Evolutionary conservation across 1,140 invertebrate genomes (phyloP), one percentile per base, ranked within the genome.

Genomic region (Mamestra configurata): DNA sequence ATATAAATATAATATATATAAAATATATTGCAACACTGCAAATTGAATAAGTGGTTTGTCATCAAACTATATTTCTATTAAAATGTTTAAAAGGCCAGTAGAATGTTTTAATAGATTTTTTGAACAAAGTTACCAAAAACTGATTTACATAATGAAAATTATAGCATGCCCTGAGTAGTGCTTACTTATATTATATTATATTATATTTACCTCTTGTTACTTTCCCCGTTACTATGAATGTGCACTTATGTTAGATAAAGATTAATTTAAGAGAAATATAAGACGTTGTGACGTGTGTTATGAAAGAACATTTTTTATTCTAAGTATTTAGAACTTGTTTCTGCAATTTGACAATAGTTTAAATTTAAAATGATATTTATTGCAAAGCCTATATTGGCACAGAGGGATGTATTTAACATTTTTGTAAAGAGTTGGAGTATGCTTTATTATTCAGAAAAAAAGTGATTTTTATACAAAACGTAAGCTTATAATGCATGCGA

Each of bases 331-430:
- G 68, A 68, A 73, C 72, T 84, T 78, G 82, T 83, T 83, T 83
- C 68, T 79, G 79, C 46, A 78, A 80, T 73, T 79, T 73, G 85
- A 84, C 81, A 84, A 86, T 86, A 86, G 85, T 80, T 83, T 79
- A 82, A 78, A 80, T 31, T 78, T 51, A 37, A 71, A 77, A 77
- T 57, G 57, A 73, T 71, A 76, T 72, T 79, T 82, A 68, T 81
- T 79, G 55, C 75, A 61, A 71, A 66, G 75, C 72, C 73, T 43
- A 37, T 72, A 70, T 53, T 79, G 72, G 79, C 79, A 70, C 71
- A 79, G 66, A 79, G 76, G 37, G 53, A 37, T 51, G 31, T 73
- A 80, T 78, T 76, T 79, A 80, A 64, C 53, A 72, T 78, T 80
- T 64, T 79, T 80, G 72, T 64, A 72, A 61, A 59, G 40, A 75